phyloP scores from a whole-genome alignment of 2,888 invertebrate species.

The Drosophila kambysellisi region DNA sequence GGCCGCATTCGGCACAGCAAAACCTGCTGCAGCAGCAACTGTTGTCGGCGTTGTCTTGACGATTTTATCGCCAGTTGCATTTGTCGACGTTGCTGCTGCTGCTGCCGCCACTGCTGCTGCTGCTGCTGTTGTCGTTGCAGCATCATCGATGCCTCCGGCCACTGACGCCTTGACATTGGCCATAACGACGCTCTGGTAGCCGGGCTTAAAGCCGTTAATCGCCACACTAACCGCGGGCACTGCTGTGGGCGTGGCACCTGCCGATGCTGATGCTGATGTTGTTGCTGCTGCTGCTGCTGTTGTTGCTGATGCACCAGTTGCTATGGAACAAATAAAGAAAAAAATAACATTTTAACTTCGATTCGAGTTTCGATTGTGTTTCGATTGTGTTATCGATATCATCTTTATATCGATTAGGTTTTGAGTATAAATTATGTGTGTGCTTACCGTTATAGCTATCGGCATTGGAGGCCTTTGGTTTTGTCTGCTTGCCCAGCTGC shows the following conservation, averaged over 20 bases:
- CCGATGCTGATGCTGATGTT: constrained; percentile 21
- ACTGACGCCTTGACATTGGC: constrained; percentile 54
- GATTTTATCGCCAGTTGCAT: constrained; percentile 55
- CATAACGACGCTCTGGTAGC: constrained; percentile 72
- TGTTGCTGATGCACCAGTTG: constrained; percentile 15
- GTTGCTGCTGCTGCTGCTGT: constrained; percentile 3
- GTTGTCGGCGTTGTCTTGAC: constrained; percentile 39
- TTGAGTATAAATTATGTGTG: background rate
- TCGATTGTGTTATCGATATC: background rate
- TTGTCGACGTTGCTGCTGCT: constrained; percentile 16
- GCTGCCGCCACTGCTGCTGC: constrained; percentile 11
- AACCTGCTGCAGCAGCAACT: constrained; percentile 18
- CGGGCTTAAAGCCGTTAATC: constrained; percentile 72
- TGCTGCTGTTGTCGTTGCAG: constrained; percentile 13
- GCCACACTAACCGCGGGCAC: constrained; percentile 54
- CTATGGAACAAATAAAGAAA: background rate
- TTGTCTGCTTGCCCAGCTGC: constrained; percentile 37
- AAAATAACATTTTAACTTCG: background rate
- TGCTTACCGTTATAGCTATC: constrained; percentile 53
- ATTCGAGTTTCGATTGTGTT: background rate
- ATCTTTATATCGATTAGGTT: background rate
- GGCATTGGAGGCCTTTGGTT: constrained; percentile 17
- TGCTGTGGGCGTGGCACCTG: constrained; percentile 50
- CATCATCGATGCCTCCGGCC: constrained; percentile 26
- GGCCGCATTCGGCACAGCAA: constrained; percentile 39